Base-by-base conservation (phyloP, 2,888 invertebrate species). In the Homarus gammarus region DNA sequence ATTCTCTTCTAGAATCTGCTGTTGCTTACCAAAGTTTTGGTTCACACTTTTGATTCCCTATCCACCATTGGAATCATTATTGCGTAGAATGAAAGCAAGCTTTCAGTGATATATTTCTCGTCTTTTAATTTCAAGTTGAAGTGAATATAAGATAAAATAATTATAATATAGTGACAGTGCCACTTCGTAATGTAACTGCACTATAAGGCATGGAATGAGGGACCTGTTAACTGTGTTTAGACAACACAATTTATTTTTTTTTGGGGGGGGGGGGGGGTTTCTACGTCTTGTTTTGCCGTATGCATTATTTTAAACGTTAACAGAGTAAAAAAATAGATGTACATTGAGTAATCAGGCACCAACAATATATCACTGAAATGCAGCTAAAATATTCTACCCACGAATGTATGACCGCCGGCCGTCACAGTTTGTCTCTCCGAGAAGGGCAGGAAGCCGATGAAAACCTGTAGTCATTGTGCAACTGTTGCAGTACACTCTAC, bases 31-130 rank as follows among this genome's bases (percentile, higher is more conserved):
- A 70, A 73, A 84, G 72, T 33, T 68, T 38, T 70, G 61, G 38
- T 83, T 51, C 73, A 87, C 3, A 56, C 61, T 81, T n/a, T 56
- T 77, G 83, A 84, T 88, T 88, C 84, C 88, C 84, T 88, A 70
- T 88, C 72, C 64, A 88, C 83, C 73, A 70, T 84, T 84, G 88
- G 88, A 88, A 88, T 84, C 84, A 70, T 40, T 79, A 22, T 88
- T 77, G 27, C 73, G 40, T 77, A 84, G 75, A 78, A 64, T 64
- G 51, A 86, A 86, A 72, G 70, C 64, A 87, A 82, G 81, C 73
- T 70, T 51, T 81, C 81, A 56, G 73, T 73, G 38, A 38, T 44
- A 70, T 64, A 79, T 3, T 68, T 27, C 5, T 68, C 18, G 5
- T 68, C 27, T 12, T 44, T 44, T 44, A 12, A 22, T 31, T 77